Evolutionary conservation across 2,888 invertebrate genomes (phyloP).

Genomic region (Diachrysia chrysitis): DNA sequence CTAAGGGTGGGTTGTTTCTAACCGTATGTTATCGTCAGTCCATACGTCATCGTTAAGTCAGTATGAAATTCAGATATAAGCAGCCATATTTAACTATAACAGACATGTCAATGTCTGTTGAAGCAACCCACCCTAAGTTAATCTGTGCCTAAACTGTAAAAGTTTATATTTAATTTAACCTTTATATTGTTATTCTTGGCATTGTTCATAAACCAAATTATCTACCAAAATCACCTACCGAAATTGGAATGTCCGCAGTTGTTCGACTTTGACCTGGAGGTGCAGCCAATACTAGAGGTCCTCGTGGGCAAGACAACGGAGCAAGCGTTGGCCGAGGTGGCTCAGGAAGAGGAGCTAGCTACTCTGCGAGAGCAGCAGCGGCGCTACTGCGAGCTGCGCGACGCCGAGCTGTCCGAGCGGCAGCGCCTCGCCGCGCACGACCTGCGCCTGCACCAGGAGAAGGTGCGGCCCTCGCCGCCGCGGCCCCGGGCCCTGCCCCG

Average conservation of each 20-base stretch:
- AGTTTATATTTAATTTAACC: no score
- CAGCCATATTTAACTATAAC: no score
- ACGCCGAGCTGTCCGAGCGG: constrained; percentile 95
- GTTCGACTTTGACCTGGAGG: constrained; percentile 97
- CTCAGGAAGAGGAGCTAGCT: constrained; percentile 97
- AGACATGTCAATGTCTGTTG: no score
- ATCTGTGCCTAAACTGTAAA: no score
- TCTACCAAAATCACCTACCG: neutral
- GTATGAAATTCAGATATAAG: no score
- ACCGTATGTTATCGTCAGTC: no score
- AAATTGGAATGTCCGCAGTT: constrained; percentile 84
- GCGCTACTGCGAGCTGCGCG: constrained; percentile 91
- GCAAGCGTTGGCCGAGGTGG: constrained; percentile 96
- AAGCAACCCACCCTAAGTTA: no score
- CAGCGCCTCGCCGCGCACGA: constrained; percentile 95
- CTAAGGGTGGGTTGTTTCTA: no score
- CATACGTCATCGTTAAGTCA: no score
- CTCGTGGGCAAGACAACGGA: constrained; percentile 97
- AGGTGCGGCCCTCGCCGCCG: constrained; percentile 75
- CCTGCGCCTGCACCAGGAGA: constrained; percentile 91
- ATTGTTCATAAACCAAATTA: neutral
- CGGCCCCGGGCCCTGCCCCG: neutral
- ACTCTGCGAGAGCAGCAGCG: constrained; percentile 94
- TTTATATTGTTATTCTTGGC: no score
- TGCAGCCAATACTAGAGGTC: constrained; percentile 96